Evolutionary conservation across 2,888 invertebrate species (phyloP), one percentile per base, ranked within the genome.

Genomic region (Nasonia oneida): DNA sequence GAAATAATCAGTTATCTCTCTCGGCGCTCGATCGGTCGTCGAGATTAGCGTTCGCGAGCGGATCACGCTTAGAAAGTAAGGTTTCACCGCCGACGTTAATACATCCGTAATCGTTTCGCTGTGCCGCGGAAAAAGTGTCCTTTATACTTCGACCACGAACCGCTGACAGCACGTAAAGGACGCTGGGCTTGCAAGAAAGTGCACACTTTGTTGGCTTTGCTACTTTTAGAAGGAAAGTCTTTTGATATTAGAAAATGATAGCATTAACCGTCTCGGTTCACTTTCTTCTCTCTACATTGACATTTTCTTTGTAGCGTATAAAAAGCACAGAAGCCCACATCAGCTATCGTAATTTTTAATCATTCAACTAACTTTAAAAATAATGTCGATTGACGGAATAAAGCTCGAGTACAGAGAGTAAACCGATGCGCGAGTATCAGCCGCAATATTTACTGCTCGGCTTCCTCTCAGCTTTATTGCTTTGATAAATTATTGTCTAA

Each of bases 381-480:
- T 18, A 53, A 18, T 5, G 42, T 29, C 14, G 12, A 14, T 14
- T 14, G 12, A 4, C 1, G 12, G 10, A 64, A 70, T 67, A 71
- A 83, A 57, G 23, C 50, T 29, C 14, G 37, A 33, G 64, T 64
- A 29, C 10, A 18, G 37, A 57, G 18, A 33, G 37, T 33, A 76
- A 57, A 47, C 15, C 37, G 73, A 37, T 47, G 53, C n/a, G 70
- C 23, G 39, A n/a, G 29, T 85, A 82, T 85, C 85, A 33, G 23
- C 64, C 18, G 76, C 73, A 77, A 70, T 83, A 86, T 83, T 86
- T 83, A 83, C 86, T 75, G 75, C 79, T 70, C 74, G 50, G 73
- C 77, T 81, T 85, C 85, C 85, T 53, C 77, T 79, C 87, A 81
- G 74, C 88, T 86, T 87, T 77, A 83, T 85, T 86, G 75, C 87